Base-by-base conservation (phyloP, 1,140 invertebrate genomes). In the Lepidurus arcticus region DNA sequence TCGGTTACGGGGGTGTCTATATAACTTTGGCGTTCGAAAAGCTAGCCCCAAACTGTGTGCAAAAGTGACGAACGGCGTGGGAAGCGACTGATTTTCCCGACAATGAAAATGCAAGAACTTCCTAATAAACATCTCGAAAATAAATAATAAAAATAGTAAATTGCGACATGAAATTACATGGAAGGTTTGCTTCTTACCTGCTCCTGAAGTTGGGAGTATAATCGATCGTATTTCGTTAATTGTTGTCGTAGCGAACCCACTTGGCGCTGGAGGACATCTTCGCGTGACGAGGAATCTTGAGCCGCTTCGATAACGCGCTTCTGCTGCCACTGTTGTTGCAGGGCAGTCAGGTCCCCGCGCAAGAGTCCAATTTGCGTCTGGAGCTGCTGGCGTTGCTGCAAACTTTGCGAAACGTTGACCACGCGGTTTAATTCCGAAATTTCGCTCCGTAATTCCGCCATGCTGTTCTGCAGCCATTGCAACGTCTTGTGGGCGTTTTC, bases 401-500 rank as follows among this genome's bases (percentile, higher is more conserved):
- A 11, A 43, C 45, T 53, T n/a, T 73, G 24, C 42, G 79, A 77
- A 44, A 77, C 75, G 76, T 80, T 80, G 13, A 80, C 76, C n/a
- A 76, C 73, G 16, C 76, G 75, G 73, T 73, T 77, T 34, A 80
- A 45, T 26, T 80, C 79, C 4, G 47, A 10, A 21, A 80, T 75
- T 45, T 80, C 79, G 7, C 45, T 73, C 13, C 76, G 44, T 43
- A 80, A 45, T 45, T 80, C 79, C 73, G 34, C 76, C 76, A 80
- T 65, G 10, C 76, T 79, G 44, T 76, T 76, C 34, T 80, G 75
- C 16, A 80, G 76, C 79, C 79, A 80, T 65, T 80, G 75, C 7
- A 80, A 42, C 26, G 79, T 80, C 73, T 80, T 80, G 44, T 80
- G 79, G 8, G 47, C 76, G 65, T 80, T 80, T 74, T 80, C 76